Evolutionary conservation across 2,797 vertebrate species (phyloP), one percentile per base, ranked within the genome.

Genomic region (Pelobates cultripes): DNA sequence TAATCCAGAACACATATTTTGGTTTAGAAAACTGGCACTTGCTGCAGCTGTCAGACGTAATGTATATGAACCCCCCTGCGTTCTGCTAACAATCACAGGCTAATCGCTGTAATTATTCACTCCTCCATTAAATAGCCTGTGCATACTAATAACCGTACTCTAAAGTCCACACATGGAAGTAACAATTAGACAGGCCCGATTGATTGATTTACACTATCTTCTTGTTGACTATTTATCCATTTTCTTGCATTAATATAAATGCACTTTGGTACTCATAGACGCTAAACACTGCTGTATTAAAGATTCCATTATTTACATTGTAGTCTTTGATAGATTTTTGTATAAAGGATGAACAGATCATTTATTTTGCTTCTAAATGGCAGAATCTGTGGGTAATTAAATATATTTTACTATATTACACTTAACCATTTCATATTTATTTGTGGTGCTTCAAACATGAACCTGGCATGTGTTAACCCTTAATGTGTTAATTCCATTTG

Each of bases 71-170:
- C 45, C 43, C 51, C 43, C 64, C 77, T 78, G 45, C 71, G 76
- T 81, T 77, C 73, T 83, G 81, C 66, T 83, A 83, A 79, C 77
- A 83, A 79, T 83, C 81, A 74, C 60, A 75, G 67, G 41, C 66
- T 83, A 83, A 83, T 83, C 43, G 63, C 75, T 78, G 17, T 75
- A 79, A 79, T 83, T 75, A 83, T 74, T 61, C 72, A 68, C 57
- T 43, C 71, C 70, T 53, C 41, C 44, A 51, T 78, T 78, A 73
- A 67, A 79, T 76, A 2, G n/a, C 73, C 53, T 69, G n/a, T 70
- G 71, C 68, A 78, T 79, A 83, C 43, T 63, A 44, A 74, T 74
- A 42, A 60, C 53, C 60, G 73, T 43, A 55, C 55, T 7, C 43
- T n/a, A 66, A 75, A 64, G 40, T 40, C 14, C 42, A 73, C 53